These are phyloP conservation scores for Chymomyza costata DNA, from an alignment of 1,140 invertebrate genomes.

Conservation along the genomic window DNA sequence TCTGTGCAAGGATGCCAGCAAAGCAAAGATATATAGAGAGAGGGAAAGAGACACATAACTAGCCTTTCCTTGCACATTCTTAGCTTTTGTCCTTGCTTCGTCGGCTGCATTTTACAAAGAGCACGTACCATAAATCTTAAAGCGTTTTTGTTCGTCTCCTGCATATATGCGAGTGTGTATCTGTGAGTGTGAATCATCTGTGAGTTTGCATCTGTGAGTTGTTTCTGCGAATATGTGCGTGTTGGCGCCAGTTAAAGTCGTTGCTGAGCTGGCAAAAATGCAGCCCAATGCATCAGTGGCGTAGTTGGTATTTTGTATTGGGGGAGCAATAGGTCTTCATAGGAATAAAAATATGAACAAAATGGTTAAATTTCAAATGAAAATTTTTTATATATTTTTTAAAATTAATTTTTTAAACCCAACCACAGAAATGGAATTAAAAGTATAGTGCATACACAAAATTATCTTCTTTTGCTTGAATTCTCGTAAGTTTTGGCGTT, in stretches of 20 bases:
- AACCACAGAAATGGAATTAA: too few species aligned
- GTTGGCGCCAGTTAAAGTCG: too few species aligned
- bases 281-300: neutral
- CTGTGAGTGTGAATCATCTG: slow-evolving; percentile 3
- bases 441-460: too few species aligned
- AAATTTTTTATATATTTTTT: too few species aligned
- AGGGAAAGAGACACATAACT: too few species aligned
- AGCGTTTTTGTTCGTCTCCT: slow-evolving; percentile 7
- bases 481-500: too few species aligned
- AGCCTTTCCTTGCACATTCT: neutral
- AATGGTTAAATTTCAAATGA: neutral
- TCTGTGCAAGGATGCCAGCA: too few species aligned
- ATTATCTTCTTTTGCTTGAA: too few species aligned
- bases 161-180: slow-evolving; percentile 27
- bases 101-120: neutral
- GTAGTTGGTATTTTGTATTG: neutral
- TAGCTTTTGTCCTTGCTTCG: slow-evolving; percentile 10
- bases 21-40: too few species aligned
- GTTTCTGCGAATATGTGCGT: neutral
- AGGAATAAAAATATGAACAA: neutral
- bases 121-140: slow-evolving; percentile 50
- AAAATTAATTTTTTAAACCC: too few species aligned
- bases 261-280: too few species aligned
- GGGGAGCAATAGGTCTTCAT: neutral
- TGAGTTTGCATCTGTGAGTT: neutral